Base-by-base conservation (phyloP, 2,113 vertebrate genomes). In the Abramis brama region DNA sequence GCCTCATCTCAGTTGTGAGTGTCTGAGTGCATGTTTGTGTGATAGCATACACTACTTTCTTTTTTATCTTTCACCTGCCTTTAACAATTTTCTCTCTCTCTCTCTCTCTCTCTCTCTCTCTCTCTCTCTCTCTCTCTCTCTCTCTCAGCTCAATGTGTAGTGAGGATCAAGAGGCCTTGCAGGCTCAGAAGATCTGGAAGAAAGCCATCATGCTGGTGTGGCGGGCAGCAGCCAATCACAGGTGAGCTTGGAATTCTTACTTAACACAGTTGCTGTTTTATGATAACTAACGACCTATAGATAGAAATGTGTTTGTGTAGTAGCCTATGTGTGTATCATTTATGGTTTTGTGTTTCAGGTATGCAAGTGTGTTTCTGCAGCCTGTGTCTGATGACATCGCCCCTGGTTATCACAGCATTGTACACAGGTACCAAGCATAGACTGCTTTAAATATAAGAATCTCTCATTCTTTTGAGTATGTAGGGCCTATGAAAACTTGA, bases 111-210 rank as follows among this genome's bases (percentile, higher is more conserved):
- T 52, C 19, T 33, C 9, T 75, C 84, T 90, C 89, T 27, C n/a
- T 50, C 27, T 7, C 68, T 33, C 19, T 90, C 89, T 27, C n/a
- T 50, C 27, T 7, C 68, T 33, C 19, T 30, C 47, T 52, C 19
- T 33, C 9, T 75, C 84, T 90, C 89, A 99, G 98, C 86, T 99
- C 98, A 19, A 97, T 98, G 73, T 99, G 98, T 88, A 99, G 98
- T 86, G 98, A 99, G 90, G 98, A 99, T 92, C 98, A 99, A 92
- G 98, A 99, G 92, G 98, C 98, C 0, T 96, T 99, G 87, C 98
- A 99, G 92, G 98, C 98, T 45, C 98, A 99, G 91, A 99, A 99
- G 93, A 99, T 99, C 91, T 99, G 98, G 98, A 99, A 99, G 93
- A 99, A 99, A 92, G 97, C 98, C 79, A 99, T 99, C 79, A 99